Evolutionary conservation across 2,797 vertebrate genomes (phyloP), one percentile per base, ranked within the genome.

Genomic region (Carapus acus): DNA sequence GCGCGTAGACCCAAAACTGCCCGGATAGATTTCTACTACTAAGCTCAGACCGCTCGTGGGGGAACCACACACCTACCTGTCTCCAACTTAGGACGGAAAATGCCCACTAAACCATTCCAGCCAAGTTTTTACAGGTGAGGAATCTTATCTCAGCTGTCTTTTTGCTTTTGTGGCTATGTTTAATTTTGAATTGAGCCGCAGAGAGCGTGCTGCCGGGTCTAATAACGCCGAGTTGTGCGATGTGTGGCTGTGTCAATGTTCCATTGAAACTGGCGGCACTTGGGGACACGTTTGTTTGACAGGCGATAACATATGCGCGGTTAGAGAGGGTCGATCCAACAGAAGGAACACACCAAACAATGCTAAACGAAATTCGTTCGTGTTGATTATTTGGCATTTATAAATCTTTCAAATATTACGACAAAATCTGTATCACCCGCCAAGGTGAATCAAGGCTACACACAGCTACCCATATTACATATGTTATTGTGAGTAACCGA

Each of bases 71-170:
- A 58, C 39, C 15, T 45, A 33, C 38, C 49, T 5, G 51, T 42
- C 18, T 13, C 33, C 34, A 43, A 57, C 48, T 19, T 41, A 51
- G 6, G 52, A 74, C 64, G 82, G 75, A 71, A 78, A 68, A 81
- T 84, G 76, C 60, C n/a, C 62, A 24, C 14, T 69, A 60, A 73
- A 57, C 60, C 57, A 24, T 58, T 54, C 31, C 59, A 64, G 66
- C 58, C 54, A 58, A 70, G 62, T 65, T 58, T 38, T n/a, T 47
- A 24, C 70, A 87, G 88, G 89, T 90, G 83, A 73, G 3, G 1
- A 20, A 16, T 18, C 15, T 8, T 1, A 2, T 7, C 8, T 39
- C 29, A 1, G 9, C 8, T 43, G 37, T 17, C 17, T 12, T 0
- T 4, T 1, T 16, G 3, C 41, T 43, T 11, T 43, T 11, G 16